Base-by-base conservation (phyloP, 1,140 invertebrate genomes). In the Drosophila erecta region DNA sequence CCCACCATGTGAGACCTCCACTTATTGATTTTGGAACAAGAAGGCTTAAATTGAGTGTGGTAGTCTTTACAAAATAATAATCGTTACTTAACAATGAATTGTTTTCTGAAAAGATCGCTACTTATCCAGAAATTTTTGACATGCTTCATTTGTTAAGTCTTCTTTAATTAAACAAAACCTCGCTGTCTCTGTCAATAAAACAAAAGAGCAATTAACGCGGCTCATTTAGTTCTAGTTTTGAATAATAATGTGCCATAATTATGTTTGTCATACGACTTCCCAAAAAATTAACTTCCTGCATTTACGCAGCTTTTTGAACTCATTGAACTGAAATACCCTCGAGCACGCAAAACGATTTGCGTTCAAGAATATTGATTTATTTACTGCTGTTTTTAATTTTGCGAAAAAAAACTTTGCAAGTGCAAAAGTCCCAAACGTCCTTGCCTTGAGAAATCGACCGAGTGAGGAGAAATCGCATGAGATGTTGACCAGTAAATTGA, bases 381-480 rank as follows among this genome's bases (percentile, higher is more conserved):
- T 70, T 57, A 44, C 43, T 55, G 33, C 8, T 70, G 17, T 40
- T 56, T 70, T 69, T 54, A n/a, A 70, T 33, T 43, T 46, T 49
- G 40, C 24, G 27, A 59, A 37, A 50, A 75, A 40, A 33, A 49
- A 46, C 76, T 56, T 84, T 59, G 49, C 35, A 30, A 70, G 81
- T 79, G 71, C 81, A 85, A 84, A 73, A 80, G 66, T 76, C 81
- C 24, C 22, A 46, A 54, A 15, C 56, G 81, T 80, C 77, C 77
- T 85, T 69, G 81, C 76, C 76, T 83, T 83, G 79, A 60, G 44
- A 49, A 51, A 51, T 20, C 30, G 30, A 49, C 24, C 27, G 27
- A 57, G 2, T 30, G 43, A 40, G 33, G 11, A 33, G 50, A 69
- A 22, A 69, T 69, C 66, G 43, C 50, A 70, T 71, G 65, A 67